Evolutionary conservation across 1,140 invertebrate species (phyloP), one percentile per base, ranked within the genome.

Genomic region (Drosophila auraria): DNA sequence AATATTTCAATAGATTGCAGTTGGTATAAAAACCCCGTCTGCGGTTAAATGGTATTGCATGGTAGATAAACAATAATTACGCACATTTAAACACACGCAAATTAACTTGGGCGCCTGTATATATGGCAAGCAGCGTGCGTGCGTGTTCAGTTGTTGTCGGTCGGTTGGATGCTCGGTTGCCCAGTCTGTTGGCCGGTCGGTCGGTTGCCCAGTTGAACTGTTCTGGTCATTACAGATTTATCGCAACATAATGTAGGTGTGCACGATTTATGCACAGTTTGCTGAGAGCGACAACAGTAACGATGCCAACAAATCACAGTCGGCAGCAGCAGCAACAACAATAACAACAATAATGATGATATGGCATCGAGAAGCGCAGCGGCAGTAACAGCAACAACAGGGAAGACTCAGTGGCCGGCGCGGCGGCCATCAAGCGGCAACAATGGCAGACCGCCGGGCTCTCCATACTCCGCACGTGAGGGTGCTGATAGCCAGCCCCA

Each of bases 41-140:
- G 68, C 54, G 70, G 70, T 72, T 72, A 71, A 72, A 71, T 59
- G 50, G 70, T 72, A 72, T 36, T 25, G 66, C 68, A 83, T 71
- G 76, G 84, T 75, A 89, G 84, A 89, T 87, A 87, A 87, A 87
- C 84, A 87, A 87, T 87, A 87, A 87, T 87, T 83, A 87, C 84
- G 78, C 73, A 89, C 73, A 87, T 89, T 87, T 89, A 83, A 87
- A 75, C 84, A 84, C 66, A 78, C 78, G 80, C 78, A 89, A 87
- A 87, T 89, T 87, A 83, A 89, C 84, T 89, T 78, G 69, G 61
- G 42, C 44, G 47, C 40, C 36, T 42, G 40, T 61, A 36, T 53
- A 25, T 53, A 15, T 57, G 25, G 38, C 40, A 42, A n/a, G 30
- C 30, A 25, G 60, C 33, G 38, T 15, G 23, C 23, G 47, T 27